Evolutionary conservation across 2,888 invertebrate genomes (phyloP), one percentile per base, ranked within the genome.

Genomic region (Heteromurus nitidus): DNA sequence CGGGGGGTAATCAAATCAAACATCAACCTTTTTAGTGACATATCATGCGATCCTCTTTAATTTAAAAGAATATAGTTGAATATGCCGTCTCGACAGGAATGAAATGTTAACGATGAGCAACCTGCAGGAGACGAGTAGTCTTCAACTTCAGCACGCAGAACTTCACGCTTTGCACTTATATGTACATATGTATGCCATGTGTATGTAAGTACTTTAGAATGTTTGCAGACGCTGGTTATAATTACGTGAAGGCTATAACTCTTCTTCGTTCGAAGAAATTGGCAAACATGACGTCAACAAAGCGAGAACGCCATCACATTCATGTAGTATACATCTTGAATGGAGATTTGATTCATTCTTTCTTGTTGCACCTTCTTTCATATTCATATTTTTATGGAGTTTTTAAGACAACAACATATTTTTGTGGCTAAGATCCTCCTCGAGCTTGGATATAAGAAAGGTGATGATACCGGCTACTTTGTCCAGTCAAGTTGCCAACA

Each of bases 401-500:
- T n/a, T n/a, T n/a, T n/a, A n/a, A n/a, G n/a, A n/a, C n/a, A n/a
- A n/a, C n/a, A n/a, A n/a, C n/a, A n/a, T n/a, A n/a, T n/a, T 28
- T 28, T 28, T 26, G 2, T 1, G 26, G 9, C 22, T 9, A 7
- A 26, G 60, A 20, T 64, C 31, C 11, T 18, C 18, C 18, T 22
- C 7, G 42, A 36, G 44, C 65, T 67, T 26, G 3, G 44, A 62
- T 73, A 64, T 73, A 73, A 73, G 53, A 20, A 62, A 30, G 9
- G 53, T 53, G 20, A 53, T 31, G 26, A 31, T 18, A 30, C 73
- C 73, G 73, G 73, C 53, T 64, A n/a, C 47, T 62, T 50, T 2
- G 64, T 50, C 73, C 73, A 73, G 73, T 73, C 73, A 64, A 22
- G 42, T 22, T 70, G 24, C 9, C 24, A 58, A 58, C 58, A 18